phyloP scores from a whole-genome alignment of 2,888 invertebrate species.

The Agrotis puta region DNA sequence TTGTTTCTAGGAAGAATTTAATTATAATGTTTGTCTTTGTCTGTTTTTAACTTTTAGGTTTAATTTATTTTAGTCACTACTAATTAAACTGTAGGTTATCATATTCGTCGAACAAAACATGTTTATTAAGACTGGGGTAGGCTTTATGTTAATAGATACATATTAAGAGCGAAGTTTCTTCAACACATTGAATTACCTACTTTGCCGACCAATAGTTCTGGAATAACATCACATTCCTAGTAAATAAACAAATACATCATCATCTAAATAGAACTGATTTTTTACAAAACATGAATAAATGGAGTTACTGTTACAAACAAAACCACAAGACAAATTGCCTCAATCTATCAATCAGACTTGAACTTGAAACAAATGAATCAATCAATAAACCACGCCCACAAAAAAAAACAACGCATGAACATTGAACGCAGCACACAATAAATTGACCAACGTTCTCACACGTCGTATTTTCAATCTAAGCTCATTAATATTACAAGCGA shows the following conservation, averaged over 20 bases:
- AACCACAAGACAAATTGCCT: background rate
- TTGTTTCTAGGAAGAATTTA: background rate
- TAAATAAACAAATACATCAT: background rate
- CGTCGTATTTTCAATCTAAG: constrained; percentile 32
- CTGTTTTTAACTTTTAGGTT: background rate
- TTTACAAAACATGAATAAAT: background rate
- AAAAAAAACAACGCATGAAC: constrained; percentile 5
- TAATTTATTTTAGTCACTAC: background rate
- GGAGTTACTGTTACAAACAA: background rate
- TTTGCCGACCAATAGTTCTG: background rate
- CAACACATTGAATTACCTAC: background rate
- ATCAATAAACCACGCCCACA: constrained; percentile 7
- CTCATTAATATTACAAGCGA: constrained; percentile 42
- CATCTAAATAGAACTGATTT: background rate
- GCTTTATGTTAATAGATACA: background rate
- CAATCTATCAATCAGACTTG: constrained; percentile 6
- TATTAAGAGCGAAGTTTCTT: background rate
- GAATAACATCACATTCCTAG: background rate
- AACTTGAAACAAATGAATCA: constrained; percentile 17
- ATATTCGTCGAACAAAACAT: background rate
- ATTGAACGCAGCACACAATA: constrained; percentile 7
- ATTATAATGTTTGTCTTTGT: background rate
- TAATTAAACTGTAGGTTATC: constrained; percentile 19
- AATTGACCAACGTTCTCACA: constrained; percentile 14
- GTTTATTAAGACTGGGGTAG: background rate